Base-by-base conservation (phyloP, 2,888 invertebrate genomes). In the Volucella inflata region DNA sequence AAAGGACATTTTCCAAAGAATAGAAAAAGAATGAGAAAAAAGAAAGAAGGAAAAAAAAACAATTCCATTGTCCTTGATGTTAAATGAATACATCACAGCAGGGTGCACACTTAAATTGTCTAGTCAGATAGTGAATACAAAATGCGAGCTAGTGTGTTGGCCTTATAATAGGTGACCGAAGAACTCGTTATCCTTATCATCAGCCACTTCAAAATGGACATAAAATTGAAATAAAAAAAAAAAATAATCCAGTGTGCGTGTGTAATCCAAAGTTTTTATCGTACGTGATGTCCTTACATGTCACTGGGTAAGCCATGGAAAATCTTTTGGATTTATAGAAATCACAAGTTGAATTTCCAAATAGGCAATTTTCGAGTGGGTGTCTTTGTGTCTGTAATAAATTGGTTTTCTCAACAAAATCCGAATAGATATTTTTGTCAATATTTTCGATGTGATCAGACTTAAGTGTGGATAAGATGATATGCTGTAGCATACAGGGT, bases 341-440 rank as follows among this genome's bases (percentile, higher is more conserved):
- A 80, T 76, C 80, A 76, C 76, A 81, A 72, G 76, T 62, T 71
- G 80, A 85, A 85, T 85, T 81, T 72, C 44, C 76, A 85, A 67
- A 57, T 76, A 80, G 75, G 38, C 53, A 70, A 11, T 11, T 44
- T n/a, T 10, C 10, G 36, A 11, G 53, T 6, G 46, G 10, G 40
- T n/a, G 68, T 17, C 30, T 40, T 17, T 30, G 42, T 9, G 51
- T 42, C 60, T 53, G 44, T 68, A 50, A 6, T 6, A 30, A 30
- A 57, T 50, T 60, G n/a, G 50, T 48, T 64, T 38, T 44, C 10
- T 11, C 21, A 53, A 70, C 17, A 71, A 30, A 30, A 30, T 30
- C 6, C 4, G 57, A 57, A 70, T 81, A 64, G 44, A 57, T 64
- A 76, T 57, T 50, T 70, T 51, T 51, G 36, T 70, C 57, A 48